These are phyloP conservation scores for Galaxea fascicularis DNA, from an alignment of 92 coral and sea anemone species.

Conservation along the genomic window DNA sequence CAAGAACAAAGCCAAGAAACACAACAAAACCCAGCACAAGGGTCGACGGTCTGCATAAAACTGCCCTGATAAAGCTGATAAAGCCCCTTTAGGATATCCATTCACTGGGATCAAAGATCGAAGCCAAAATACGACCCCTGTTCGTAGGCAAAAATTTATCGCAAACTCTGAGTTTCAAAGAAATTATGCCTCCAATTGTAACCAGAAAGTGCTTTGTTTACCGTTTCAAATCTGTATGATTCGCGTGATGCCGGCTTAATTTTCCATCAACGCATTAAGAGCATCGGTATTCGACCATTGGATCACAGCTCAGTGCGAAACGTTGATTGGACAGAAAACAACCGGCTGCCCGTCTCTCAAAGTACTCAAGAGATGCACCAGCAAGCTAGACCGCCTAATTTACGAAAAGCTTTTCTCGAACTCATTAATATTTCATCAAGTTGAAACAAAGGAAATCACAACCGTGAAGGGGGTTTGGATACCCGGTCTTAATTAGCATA, in stretches of 20 bases:
- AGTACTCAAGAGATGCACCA: neutral
- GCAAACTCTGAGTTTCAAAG: constrained; percentile 1
- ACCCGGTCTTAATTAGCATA: too few species aligned
- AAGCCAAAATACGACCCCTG: neutral
- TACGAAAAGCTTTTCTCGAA: too few species aligned
- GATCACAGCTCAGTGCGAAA: too few species aligned
- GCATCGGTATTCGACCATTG: neutral
- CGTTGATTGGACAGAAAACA: too few species aligned
- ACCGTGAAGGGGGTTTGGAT: too few species aligned
- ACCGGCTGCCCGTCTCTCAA: neutral
- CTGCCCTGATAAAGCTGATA: neutral
- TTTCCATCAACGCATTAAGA: neutral
- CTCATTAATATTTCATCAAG: too few species aligned
- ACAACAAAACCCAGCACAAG: neutral
- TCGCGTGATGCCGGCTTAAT: neutral
- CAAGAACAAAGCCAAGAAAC: neutral
- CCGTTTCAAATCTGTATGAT: neutral
- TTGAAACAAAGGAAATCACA: too few species aligned
- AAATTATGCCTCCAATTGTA: neutral
- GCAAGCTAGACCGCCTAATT: neutral
- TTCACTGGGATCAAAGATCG: neutral
- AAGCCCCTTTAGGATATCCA: neutral
- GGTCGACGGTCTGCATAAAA: neutral
- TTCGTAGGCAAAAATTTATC: neutral
- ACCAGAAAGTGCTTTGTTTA: neutral